Evolutionary conservation across 1,140 invertebrate species (phyloP).

Genomic region (Drosophila obscura): DNA sequence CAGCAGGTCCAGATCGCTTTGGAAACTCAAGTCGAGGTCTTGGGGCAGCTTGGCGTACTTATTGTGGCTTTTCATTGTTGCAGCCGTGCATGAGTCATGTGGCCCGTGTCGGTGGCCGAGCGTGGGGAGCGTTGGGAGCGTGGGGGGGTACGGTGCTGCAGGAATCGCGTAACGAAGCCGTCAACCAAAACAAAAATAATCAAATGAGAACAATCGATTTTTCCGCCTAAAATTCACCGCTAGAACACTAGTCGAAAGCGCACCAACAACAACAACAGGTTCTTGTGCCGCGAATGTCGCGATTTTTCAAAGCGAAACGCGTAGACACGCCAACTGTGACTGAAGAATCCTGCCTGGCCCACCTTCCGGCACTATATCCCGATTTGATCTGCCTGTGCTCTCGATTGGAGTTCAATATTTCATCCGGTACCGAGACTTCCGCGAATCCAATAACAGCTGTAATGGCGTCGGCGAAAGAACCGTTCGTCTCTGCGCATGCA

Average conservation of each 20-base stretch:
- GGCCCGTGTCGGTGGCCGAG: constrained; percentile 29
- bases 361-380: too few relatives aligned
- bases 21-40: constrained; percentile 82
- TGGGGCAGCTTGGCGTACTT: constrained; percentile 81
- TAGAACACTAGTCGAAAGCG: constrained; percentile 22
- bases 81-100: constrained; percentile 46
- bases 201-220: constrained; percentile 74
- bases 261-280: constrained; percentile 67
- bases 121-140: not conserved
- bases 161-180: constrained; percentile 2
- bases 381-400: too few relatives aligned
- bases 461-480: too few relatives aligned
- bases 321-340: too few relatives aligned
- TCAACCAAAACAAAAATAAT: constrained; percentile 77
- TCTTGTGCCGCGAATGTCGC: constrained; percentile 8
- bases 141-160: constrained; percentile 1
- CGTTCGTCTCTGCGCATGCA: too few relatives aligned
- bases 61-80: constrained; percentile 82
- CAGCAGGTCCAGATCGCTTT: constrained; percentile 74
- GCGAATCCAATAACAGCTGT: too few relatives aligned
- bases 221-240: constrained; percentile 55
- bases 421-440: too few relatives aligned
- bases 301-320: too few relatives aligned
- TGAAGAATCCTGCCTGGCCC: too few relatives aligned
- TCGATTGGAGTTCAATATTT: too few relatives aligned